Percentiles rank a stretch among this genome's conserved stretches.
Evolutionary conservation across 92 coral and sea anemone genomes (phyloP).

Genomic region (Hydrozoanthus gracilis): DNA sequence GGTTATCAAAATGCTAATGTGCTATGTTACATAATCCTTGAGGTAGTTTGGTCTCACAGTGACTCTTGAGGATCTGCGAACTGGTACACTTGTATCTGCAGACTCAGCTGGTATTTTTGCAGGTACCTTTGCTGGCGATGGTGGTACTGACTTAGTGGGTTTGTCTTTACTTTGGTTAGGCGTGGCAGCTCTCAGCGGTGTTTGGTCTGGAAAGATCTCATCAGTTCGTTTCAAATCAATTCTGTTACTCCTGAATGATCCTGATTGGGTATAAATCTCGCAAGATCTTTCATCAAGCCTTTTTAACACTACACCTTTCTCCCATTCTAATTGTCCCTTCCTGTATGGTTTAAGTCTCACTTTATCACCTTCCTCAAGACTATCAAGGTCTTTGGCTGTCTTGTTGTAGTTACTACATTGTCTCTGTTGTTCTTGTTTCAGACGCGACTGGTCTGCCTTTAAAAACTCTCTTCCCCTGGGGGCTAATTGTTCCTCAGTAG

Average conservation of each 20-base stretch:
- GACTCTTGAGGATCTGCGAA: not conserved
- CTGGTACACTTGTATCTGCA: not conserved
- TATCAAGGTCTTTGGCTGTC: too few species aligned
- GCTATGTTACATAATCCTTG: not conserved
- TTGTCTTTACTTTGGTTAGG: too few species aligned
- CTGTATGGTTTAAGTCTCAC: too few species aligned
- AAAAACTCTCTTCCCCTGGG: too few species aligned
- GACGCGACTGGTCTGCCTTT: too few species aligned
- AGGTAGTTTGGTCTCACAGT: not conserved
- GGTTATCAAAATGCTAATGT: not conserved
- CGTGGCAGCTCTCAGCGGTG: too few species aligned
- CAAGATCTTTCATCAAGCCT: too few species aligned
- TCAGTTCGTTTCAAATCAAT: not conserved
- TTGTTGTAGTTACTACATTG: too few species aligned
- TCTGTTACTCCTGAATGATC: slow-evolving; percentile 19
- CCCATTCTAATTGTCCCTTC: slow-evolving; percentile 4
- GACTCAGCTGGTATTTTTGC: not conserved
- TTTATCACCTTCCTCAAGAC: too few species aligned
- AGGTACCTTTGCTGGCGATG: not conserved
- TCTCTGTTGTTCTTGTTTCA: too few species aligned
- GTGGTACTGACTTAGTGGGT: too few species aligned
- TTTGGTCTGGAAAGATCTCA: not conserved
- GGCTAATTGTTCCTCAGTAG: too few species aligned
- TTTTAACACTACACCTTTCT: slow-evolving; percentile 9
- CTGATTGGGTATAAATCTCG: slow-evolving; percentile 1